These are phyloP conservation scores for Popillia japonica DNA, from an alignment of 1,140 invertebrate genomes.

Conservation along the genomic window DNA sequence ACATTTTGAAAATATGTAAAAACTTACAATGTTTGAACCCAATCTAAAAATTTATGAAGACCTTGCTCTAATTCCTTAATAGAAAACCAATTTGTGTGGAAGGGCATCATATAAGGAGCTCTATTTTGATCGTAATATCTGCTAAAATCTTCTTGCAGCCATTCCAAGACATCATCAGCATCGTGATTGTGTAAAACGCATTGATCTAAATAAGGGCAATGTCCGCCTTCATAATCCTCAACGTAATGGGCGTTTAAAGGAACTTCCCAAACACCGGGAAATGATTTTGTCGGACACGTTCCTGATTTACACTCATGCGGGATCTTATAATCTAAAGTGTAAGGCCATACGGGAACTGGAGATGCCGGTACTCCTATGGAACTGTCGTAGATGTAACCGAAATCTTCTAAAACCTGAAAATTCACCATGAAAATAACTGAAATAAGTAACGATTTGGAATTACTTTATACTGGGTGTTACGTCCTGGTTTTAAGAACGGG, in stretches of 20 bases:
- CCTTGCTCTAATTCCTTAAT: slow-evolving; percentile 85
- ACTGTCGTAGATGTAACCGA: slow-evolving; percentile 92
- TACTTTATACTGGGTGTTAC: slow-evolving; percentile 92
- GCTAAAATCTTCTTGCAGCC: slow-evolving; percentile 91
- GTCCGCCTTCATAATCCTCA: slow-evolving; percentile 87
- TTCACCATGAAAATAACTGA: not conserved
- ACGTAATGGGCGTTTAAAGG: slow-evolving; percentile 92
- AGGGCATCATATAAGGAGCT: slow-evolving; percentile 93
- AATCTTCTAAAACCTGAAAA: slow-evolving; percentile 82
- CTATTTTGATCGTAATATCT: slow-evolving; percentile 86
- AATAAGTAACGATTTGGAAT: not conserved
- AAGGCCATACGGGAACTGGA: slow-evolving; percentile 90
- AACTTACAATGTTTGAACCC: slow-evolving; percentile 78
- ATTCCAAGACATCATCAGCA: slow-evolving; percentile 85
- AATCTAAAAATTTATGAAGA: slow-evolving; percentile 86
- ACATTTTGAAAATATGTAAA: slow-evolving; percentile 12
- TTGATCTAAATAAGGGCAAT: slow-evolving; percentile 92
- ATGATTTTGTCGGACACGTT: slow-evolving; percentile 89
- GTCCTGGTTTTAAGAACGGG: slow-evolving; percentile 88
- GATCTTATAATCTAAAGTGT: slow-evolving; percentile 91
- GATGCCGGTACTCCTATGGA: slow-evolving; percentile 86
- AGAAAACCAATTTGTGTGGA: slow-evolving; percentile 96
- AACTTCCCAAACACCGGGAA: slow-evolving; percentile 94
- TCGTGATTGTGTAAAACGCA: slow-evolving; percentile 92
- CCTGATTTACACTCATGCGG: slow-evolving; percentile 91